Evolutionary conservation across 35 echinoderm and acorn worm species (phyloP), one percentile per base, ranked within the genome.

Genomic region (Ophioderma brevispina): DNA sequence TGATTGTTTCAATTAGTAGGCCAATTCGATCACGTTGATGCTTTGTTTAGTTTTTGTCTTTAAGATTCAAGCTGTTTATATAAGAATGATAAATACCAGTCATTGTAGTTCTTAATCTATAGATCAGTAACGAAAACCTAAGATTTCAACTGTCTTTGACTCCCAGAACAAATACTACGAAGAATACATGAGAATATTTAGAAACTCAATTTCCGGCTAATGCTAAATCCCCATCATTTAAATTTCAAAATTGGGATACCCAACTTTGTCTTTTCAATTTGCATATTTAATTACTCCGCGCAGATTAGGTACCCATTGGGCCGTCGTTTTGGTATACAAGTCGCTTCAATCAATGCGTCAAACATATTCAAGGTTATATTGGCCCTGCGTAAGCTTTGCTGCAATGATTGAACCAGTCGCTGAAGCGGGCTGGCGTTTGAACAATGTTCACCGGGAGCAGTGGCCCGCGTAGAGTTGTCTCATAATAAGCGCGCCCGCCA

Each of bases 61-160:
- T 25, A 70, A 70, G 28, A 70, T 70, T 70, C 59, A 70, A 70
- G 59, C 6, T 70, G 59, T 70, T 70, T 70, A 70, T 70, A 70
- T 30, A 70, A 30, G 28, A 70, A 70, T 70, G 59, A 70, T 70
- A 70, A 70, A 70, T 70, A 70, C 10, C 59, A 70, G 23, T 25
- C 28, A 70, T 70, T 70, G 59, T 70, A 25, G 28, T 25, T 70
- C 28, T 3, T 70, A 70, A 70, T 70, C 59, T 70, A 70, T 25
- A 70, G 59, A 70, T 70, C 59, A 70, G 59, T 70, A 70, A 3
- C n/a, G 17, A 70, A 70, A 70, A 25, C 28, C 59, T 70, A 70
- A 70, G n/a, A 70, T 70, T n/a, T 25, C 15, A 70, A 70, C 10
- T 70, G 41, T 30, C 15, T 70, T 70, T 70, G 5, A 70, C 23